These are phyloP conservation scores for Euclidia mi DNA, from an alignment of 2,888 invertebrate genomes.

Conservation along the genomic window DNA sequence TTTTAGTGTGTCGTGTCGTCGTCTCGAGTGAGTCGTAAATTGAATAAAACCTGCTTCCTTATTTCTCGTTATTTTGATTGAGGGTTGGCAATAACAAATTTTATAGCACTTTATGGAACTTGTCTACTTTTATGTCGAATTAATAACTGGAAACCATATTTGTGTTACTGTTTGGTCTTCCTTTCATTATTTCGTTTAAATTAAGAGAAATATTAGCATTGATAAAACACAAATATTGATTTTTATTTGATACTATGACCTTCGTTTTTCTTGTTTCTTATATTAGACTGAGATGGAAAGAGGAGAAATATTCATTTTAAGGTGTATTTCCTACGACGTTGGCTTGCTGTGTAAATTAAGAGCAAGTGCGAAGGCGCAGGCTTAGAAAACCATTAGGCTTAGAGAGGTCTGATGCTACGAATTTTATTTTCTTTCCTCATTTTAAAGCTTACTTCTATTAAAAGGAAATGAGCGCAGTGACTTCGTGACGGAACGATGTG, in stretches of 20 bases:
- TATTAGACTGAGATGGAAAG: no score
- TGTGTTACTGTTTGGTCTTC: no score
- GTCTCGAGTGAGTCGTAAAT: slow-evolving; percentile 32
- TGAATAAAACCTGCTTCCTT: slow-evolving; percentile 21
- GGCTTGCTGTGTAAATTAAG: background rate
- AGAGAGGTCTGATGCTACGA: background rate
- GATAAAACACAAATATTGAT: no score
- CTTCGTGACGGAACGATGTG: no score
- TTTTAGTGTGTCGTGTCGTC: slow-evolving; percentile 38
- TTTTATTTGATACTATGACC: no score
- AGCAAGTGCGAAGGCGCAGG: background rate
- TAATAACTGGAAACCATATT: no score
- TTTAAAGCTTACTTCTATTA: background rate
- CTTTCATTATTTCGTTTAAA: no score
- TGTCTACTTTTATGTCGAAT: no score
- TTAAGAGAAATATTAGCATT: no score
- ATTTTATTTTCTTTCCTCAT: background rate
- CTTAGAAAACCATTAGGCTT: slow-evolving; percentile 3
- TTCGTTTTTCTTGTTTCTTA: no score
- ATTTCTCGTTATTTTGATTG: slow-evolving; percentile 24
- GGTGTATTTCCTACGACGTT: background rate
- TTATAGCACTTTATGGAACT: no score
- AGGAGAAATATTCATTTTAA: background rate
- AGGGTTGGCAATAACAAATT: no score
- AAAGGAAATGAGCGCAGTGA: background rate